Percentiles rank a stretch among this genome's conserved stretches.
These are phyloP conservation scores for Amia ocellicauda DNA, from an alignment of 2,113 vertebrate species.

Conservation along the genomic window DNA sequence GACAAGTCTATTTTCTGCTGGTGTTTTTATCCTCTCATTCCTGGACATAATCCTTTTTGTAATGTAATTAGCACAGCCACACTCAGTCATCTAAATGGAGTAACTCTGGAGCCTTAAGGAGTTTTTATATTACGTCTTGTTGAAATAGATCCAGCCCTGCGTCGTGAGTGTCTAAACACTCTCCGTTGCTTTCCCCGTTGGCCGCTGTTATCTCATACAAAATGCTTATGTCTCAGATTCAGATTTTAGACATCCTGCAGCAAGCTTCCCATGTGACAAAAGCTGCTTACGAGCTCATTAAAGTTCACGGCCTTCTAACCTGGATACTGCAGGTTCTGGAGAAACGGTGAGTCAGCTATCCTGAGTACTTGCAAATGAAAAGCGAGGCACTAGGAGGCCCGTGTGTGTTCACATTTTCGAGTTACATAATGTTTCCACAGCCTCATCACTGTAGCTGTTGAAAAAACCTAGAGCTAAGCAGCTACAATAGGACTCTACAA, in stretches of 20 bases:
- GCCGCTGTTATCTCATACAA: neutral
- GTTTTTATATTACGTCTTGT: neutral
- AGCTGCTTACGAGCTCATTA: conserved; percentile 79
- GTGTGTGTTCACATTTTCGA: no score
- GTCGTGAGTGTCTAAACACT: neutral
- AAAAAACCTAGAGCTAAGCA: no score
- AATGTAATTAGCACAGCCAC: no score
- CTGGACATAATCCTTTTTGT: neutral
- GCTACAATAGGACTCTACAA: no score
- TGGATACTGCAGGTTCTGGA: conserved; percentile 78
- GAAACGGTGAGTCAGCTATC: conserved; percentile 60
- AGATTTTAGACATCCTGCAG: conserved; percentile 76
- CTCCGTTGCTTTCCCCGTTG: neutral
- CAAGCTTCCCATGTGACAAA: conserved; percentile 65
- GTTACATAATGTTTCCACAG: neutral
- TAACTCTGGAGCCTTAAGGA: neutral
- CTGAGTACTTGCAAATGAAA: neutral
- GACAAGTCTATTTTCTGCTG: no score
- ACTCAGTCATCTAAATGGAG: no score
- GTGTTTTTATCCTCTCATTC: no score
- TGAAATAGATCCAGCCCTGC: neutral
- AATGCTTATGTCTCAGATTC: conserved; percentile 56
- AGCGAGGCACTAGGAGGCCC: neutral
- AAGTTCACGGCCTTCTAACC: conserved; percentile 75
- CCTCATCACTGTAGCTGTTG: no score